Evolutionary conservation across 2,888 invertebrate genomes (phyloP).

Genomic region (Cyaniris semiargus): DNA sequence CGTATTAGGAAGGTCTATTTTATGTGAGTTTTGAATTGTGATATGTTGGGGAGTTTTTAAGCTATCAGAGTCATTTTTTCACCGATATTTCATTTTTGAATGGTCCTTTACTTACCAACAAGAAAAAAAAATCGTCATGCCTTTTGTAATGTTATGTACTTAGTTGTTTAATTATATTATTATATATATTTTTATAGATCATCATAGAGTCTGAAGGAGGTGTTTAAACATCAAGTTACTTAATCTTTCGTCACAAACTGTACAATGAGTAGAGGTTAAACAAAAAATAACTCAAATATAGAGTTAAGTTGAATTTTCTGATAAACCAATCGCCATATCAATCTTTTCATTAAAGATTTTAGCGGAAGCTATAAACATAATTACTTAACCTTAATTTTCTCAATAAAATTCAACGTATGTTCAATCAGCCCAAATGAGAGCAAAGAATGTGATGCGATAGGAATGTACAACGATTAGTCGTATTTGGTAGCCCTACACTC

Average conservation of each 20-base stretch:
- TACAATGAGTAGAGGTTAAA: too few species aligned
- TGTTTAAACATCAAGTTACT: background rate
- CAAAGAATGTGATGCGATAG: background rate
- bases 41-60: too few species aligned
- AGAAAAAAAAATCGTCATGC: too few species aligned
- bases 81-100: too few species aligned
- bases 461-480: background rate
- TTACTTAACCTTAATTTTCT: background rate
- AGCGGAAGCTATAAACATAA: background rate
- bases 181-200: background rate
- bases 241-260: too few species aligned
- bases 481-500: slow-evolving; percentile 2
- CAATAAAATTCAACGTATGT: background rate
- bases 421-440: background rate
- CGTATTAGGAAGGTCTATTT: too few species aligned
- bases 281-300: background rate
- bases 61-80: too few species aligned
- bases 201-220: background rate
- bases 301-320: background rate
- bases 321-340: background rate
- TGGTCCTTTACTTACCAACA: too few species aligned
- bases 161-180: background rate
- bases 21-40: too few species aligned
- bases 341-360: background rate
- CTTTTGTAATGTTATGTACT: too few species aligned